Evolutionary conservation across 1,140 invertebrate species (phyloP).

Genomic region (Adelges cooleyi): DNA sequence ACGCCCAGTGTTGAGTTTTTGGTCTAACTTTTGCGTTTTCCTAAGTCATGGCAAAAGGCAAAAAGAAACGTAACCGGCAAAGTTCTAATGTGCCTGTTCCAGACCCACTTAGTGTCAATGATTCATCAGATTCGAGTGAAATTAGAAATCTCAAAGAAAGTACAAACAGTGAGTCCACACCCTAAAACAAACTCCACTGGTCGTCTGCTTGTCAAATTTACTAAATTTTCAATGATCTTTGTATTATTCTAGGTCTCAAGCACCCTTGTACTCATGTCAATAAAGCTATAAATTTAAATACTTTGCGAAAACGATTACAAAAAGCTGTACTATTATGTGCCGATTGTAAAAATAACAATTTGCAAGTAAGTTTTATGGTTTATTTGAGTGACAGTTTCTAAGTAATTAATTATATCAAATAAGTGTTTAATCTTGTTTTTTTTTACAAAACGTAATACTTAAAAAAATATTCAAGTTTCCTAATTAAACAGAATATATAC

Average conservation of each 20-base stretch:
- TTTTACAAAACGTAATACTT: too few relatives aligned
- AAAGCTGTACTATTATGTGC: slow-evolving; percentile 12
- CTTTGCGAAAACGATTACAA: slow-evolving; percentile 18
- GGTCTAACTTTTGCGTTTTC: background rate
- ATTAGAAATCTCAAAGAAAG: background rate
- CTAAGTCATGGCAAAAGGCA: slow-evolving; percentile 22
- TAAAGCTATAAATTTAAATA: slow-evolving; percentile 20
- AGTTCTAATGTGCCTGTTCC: slow-evolving; percentile 25
- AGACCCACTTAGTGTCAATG: slow-evolving; percentile 1
- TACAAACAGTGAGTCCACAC: slow-evolving; percentile 8
- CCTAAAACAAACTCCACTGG: slow-evolving; percentile 24
- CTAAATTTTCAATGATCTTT: background rate
- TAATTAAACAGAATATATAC: too few relatives aligned
- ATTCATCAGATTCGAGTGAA: slow-evolving; percentile 11
- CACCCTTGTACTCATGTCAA: slow-evolving; percentile 18
- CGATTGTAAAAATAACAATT: slow-evolving; percentile 22
- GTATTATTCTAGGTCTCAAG: slow-evolving; percentile 5
- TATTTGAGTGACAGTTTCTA: too few relatives aligned
- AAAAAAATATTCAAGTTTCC: too few relatives aligned
- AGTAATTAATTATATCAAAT: too few relatives aligned
- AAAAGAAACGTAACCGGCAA: slow-evolving; percentile 26
- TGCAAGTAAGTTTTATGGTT: slow-evolving; percentile 16
- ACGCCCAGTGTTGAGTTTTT: slow-evolving; percentile 27
- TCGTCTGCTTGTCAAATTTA: background rate
- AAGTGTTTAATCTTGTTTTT: too few relatives aligned